Evolutionary conservation across 37 sponge, comb jelly and placozoan species (phyloP).

Genomic region (Amphimedon queenslandica): DNA sequence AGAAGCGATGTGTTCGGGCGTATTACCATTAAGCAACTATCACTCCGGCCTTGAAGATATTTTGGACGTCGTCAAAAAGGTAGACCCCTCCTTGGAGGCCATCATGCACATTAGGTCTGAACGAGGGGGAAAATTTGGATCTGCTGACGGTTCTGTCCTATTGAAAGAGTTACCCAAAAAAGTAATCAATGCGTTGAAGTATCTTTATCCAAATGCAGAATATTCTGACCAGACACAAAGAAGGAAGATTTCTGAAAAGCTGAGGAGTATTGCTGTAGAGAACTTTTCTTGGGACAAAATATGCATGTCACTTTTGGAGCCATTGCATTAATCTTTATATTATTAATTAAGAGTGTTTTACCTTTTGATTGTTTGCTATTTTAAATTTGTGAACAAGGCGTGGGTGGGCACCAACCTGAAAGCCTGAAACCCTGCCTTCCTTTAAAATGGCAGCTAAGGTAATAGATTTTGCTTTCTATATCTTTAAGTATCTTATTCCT

Average conservation of each 20-base stretch:
- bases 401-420: no score
- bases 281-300: no score
- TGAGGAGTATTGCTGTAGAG: no score
- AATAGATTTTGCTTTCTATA: neutral
- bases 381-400: no score
- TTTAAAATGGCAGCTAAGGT: constrained; percentile 25
- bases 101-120: constrained; percentile 8
- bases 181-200: constrained; percentile 1
- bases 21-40: constrained; percentile 11
- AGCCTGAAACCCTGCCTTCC: neutral
- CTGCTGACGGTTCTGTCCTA: constrained; percentile 9
- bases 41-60: constrained; percentile 15
- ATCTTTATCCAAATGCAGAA: constrained; percentile 30
- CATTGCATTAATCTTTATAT: no score
- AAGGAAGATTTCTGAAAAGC: neutral
- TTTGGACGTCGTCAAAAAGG: constrained; percentile 4
- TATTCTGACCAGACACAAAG: constrained; percentile 1
- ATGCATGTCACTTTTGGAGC: no score
- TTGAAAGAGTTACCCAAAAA: constrained; percentile 8
- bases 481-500: neutral
- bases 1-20: constrained; percentile 26
- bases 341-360: no score
- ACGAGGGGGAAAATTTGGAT: constrained; percentile 1
- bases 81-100: constrained; percentile 4
- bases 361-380: no score